Evolutionary conservation across 2,888 invertebrate species (phyloP).

Genomic region (Pyrgus malvae): DNA sequence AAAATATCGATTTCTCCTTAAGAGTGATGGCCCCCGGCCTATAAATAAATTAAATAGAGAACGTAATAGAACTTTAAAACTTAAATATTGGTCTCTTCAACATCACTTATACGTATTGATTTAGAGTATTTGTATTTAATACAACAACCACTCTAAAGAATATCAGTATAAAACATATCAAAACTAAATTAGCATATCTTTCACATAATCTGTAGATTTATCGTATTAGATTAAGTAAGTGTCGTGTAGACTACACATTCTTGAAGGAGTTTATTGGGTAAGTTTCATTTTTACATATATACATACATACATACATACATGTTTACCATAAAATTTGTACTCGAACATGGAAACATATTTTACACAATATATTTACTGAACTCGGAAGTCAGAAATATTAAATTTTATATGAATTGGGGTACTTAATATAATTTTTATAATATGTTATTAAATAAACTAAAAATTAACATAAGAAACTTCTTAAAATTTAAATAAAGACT

Average conservation of each 20-base stretch:
- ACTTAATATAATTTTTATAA: too few relatives aligned
- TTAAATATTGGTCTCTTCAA: too few relatives aligned
- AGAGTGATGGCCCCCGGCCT: constrained; percentile 71
- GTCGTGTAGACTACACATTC: background rate
- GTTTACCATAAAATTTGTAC: too few relatives aligned
- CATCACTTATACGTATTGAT: constrained; percentile 58
- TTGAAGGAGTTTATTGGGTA: constrained; percentile 8
- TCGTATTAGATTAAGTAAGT: constrained; percentile 3
- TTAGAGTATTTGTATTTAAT: constrained; percentile 70
- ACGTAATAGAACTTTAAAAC: constrained; percentile 28
- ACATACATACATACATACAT: too few relatives aligned
- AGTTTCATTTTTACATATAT: too few relatives aligned
- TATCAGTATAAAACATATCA: constrained; percentile 80
- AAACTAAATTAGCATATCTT: constrained; percentile 59
- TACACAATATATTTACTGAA: too few relatives aligned
- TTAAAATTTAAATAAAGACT: too few relatives aligned
- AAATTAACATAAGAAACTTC: too few relatives aligned
- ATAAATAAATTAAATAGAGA: constrained; percentile 6
- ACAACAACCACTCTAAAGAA: constrained; percentile 77
- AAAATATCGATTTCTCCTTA: constrained; percentile 42
- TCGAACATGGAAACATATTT: too few relatives aligned
- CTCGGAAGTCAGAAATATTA: too few relatives aligned
- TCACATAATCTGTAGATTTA: constrained; percentile 31
- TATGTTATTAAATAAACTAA: too few relatives aligned
- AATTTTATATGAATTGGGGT: too few relatives aligned